Conservation (phyloP, 64 coral and sea anemone species). For the Stichodactyla helianthus region DNA sequence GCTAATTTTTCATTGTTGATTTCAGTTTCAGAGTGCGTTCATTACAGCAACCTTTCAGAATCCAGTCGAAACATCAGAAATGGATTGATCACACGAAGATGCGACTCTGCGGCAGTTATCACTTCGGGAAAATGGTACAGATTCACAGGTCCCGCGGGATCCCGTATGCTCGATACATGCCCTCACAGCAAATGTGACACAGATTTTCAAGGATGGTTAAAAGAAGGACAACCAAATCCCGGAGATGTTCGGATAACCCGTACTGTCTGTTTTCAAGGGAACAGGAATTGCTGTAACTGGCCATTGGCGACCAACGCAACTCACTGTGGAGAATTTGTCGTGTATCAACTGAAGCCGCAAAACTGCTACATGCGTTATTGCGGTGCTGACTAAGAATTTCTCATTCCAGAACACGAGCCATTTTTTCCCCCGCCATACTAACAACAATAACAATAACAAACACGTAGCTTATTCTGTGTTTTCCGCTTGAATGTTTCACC, state of each 20-base stretch:
- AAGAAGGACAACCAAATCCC: not conserved
- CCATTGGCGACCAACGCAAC: not conserved
- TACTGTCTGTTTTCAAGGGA: not conserved
- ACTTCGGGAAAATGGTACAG: not conserved
- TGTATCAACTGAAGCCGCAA: not conserved
- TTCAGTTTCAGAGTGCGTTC: not conserved
- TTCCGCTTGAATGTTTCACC: too few species aligned
- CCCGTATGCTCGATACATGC: slow-evolving; percentile 3
- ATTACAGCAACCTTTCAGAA: not conserved
- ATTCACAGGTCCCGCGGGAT: slow-evolving; percentile 2
- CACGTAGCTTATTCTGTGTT: too few species aligned
- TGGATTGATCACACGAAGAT: not conserved
- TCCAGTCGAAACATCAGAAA: not conserved
- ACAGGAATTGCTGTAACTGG: slow-evolving; percentile 6
- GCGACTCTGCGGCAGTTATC: not conserved
- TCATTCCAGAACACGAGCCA: too few species aligned
- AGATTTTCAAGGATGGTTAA: not conserved
- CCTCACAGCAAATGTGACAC: not conserved
- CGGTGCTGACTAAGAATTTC: not conserved
- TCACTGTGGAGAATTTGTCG: not conserved
- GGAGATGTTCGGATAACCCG: not conserved
- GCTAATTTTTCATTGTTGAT: not conserved
- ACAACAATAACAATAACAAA: too few species aligned
- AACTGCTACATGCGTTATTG: not conserved
- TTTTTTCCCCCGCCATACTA: too few species aligned